Percentiles rank a stretch among this genome's conserved stretches.
Evolutionary conservation across 1,140 invertebrate genomes (phyloP).

Genomic region (Zaprionus kolodkinae): DNA sequence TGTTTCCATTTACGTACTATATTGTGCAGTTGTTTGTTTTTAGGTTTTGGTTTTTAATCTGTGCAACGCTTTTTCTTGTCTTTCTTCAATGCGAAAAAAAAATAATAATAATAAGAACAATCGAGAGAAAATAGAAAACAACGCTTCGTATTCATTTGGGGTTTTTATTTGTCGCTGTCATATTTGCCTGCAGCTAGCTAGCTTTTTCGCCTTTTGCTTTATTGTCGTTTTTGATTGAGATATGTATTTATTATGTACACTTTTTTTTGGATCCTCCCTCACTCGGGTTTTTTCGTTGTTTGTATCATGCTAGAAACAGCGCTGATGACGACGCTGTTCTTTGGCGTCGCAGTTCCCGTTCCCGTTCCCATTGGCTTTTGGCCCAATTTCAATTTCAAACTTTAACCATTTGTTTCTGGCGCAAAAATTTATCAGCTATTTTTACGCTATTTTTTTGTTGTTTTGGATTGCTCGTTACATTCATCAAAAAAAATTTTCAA

Average conservation of each 20-base stretch:
- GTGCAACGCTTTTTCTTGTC: conserved; percentile 61
- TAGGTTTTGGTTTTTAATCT: conserved; percentile 77
- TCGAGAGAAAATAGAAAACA: conserved; percentile 41
- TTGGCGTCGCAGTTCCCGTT: conserved; percentile 6
- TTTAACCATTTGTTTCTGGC: conserved; percentile 76
- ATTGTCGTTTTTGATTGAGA: conserved; percentile 78
- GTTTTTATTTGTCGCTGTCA: conserved; percentile 68
- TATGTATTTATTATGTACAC: conserved; percentile 76
- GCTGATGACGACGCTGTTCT: conserved; percentile 23
- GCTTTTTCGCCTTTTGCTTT: conserved; percentile 46
- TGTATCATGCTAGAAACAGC: conserved; percentile 16
- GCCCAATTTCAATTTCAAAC: conserved; percentile 79
- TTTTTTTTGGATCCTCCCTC: conserved; percentile 32
- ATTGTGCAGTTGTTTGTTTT: conserved; percentile 40
- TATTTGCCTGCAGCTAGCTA: conserved; percentile 66
- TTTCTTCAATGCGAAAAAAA: conserved; percentile 59
- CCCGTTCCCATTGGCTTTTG: conserved; percentile 57
- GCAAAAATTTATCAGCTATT: conserved; percentile 78
- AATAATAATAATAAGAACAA: conserved; percentile 28
- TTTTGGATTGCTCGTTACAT: conserved; percentile 58
- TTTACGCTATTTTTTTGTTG: conserved; percentile 51
- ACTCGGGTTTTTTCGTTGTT: conserved; percentile 3
- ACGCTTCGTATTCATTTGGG: conserved; percentile 71
- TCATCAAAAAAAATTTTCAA: conserved; percentile 76
- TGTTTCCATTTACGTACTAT: conserved; percentile 42